These are phyloP conservation scores for Chironomus tentans DNA, from an alignment of 2,888 invertebrate species.

Conservation along the genomic window DNA sequence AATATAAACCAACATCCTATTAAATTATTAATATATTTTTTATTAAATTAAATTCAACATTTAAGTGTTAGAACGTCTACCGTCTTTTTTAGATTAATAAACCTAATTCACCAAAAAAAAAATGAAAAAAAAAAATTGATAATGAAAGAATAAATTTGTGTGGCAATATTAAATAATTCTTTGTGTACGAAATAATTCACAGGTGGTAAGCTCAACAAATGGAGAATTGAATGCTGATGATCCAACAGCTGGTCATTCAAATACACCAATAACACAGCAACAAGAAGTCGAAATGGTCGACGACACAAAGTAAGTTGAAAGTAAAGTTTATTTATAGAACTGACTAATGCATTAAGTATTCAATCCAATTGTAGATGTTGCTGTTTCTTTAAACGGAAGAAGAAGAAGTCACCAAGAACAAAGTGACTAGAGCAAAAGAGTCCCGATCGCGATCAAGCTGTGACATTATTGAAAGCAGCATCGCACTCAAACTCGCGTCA, in stretches of 20 bases:
- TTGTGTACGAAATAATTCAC: slow-evolving; percentile 32
- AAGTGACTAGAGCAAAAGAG: slow-evolving; percentile 76
- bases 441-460: slow-evolving; percentile 52
- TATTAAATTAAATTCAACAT: too few species aligned
- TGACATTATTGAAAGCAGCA: slow-evolving; percentile 53
- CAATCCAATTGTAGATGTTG: slow-evolving; percentile 70
- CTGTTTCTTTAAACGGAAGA: slow-evolving; percentile 98
- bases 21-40: too few species aligned
- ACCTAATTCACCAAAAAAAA: too few species aligned
- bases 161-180: background rate
- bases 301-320: slow-evolving; percentile 87
- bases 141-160: too few species aligned
- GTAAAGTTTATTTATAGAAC: slow-evolving; percentile 34
- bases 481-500: slow-evolving; percentile 55
- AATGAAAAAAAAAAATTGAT: too few species aligned
- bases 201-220: slow-evolving; percentile 97
- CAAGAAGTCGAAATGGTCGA: slow-evolving; percentile 92
- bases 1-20: background rate
- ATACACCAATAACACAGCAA: slow-evolving; percentile 91
- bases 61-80: too few species aligned
- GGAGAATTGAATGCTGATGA: slow-evolving; percentile 92
- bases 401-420: slow-evolving; percentile 90
- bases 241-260: slow-evolving; percentile 93
- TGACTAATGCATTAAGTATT: background rate
- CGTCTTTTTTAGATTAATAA: too few species aligned